Evolutionary conservation across 2,888 invertebrate genomes (phyloP), one percentile per base, ranked within the genome.

Genomic region (Peribatodes rhomboidaria): DNA sequence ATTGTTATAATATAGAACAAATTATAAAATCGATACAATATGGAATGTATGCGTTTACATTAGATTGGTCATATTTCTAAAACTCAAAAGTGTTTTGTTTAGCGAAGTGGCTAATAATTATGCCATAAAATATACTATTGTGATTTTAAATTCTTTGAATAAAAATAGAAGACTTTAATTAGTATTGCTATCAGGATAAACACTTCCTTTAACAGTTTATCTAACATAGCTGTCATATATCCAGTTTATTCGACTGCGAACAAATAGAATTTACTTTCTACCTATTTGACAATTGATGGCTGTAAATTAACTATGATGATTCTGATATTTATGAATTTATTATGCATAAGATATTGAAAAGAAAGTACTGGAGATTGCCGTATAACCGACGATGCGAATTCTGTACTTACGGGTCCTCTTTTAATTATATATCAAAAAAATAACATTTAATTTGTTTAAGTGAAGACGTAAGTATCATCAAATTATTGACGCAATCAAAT

Each of bases 231-330:
- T 35, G 35, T 27, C 27, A 56, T 52, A 13, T 42, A 10, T 20
- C 52, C 11, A 14, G 49, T 33, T 56, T n/a, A 41, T 27, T 22
- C 53, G 22, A 57, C 44, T 11, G 41, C 59, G 14, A 60, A 46
- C 52, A 41, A 58, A 64, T 61, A 39, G 41, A 49, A 59, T 54
- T 52, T 42, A 66, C 67, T 69, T 68, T 71, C 71, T 64, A 65
- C 50, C 18, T 27, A 44, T 47, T 57, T 58, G 57, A 54, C 58
- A 61, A 64, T 61, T 61, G 61, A 47, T 47, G 50, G 42, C 37
- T 37, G 33, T 69, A 63, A 61, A 66, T 69, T 63, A 66, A 58
- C 52, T 22, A n/a, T 60, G 60, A 56, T 65, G 59, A 65, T 55
- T 60, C 13, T 44, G 49, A 55, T 52, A 56, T 56, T 56, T 52